These are phyloP conservation scores for Hippopotamyrus pictus DNA, from an alignment of 2,797 vertebrate species.

Conservation along the genomic window DNA sequence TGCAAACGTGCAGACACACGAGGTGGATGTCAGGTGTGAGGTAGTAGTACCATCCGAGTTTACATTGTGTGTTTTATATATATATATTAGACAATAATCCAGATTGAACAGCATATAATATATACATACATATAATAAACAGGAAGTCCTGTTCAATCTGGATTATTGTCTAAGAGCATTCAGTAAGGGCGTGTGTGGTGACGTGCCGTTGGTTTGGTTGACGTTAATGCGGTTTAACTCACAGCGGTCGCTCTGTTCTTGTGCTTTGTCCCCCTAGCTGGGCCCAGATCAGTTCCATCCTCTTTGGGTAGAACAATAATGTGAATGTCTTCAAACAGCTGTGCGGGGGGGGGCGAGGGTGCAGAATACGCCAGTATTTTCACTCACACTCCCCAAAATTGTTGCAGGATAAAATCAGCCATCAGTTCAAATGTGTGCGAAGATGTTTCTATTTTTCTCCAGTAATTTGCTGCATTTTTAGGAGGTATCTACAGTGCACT, in stretches of 20 bases:
- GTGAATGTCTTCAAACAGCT: constrained; percentile 83
- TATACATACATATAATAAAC: background rate
- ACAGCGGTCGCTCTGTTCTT: constrained; percentile 82
- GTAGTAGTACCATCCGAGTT: background rate
- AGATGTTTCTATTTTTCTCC: background rate
- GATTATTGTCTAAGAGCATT: background rate
- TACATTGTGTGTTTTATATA: background rate
- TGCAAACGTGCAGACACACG: background rate
- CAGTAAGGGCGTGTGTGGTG: background rate
- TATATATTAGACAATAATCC: too few relatives aligned
- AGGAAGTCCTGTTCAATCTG: background rate
- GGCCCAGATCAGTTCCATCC: constrained; percentile 77
- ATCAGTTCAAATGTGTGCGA: background rate
- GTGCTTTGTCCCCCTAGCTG: constrained; percentile 81
- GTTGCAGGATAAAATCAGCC: background rate
- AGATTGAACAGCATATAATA: too few relatives aligned
- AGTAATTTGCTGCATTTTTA: background rate
- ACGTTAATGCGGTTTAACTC: constrained; percentile 44
- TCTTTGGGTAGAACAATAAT: constrained; percentile 88
- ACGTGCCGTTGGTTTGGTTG: background rate
- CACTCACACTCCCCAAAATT: background rate
- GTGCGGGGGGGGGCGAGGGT: background rate
- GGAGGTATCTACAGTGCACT: background rate
- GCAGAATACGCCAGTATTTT: constrained; percentile 27
- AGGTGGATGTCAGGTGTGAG: background rate